Conservation (phyloP, 1,140 invertebrate genomes). For the Platorchestia sp. region DNA sequence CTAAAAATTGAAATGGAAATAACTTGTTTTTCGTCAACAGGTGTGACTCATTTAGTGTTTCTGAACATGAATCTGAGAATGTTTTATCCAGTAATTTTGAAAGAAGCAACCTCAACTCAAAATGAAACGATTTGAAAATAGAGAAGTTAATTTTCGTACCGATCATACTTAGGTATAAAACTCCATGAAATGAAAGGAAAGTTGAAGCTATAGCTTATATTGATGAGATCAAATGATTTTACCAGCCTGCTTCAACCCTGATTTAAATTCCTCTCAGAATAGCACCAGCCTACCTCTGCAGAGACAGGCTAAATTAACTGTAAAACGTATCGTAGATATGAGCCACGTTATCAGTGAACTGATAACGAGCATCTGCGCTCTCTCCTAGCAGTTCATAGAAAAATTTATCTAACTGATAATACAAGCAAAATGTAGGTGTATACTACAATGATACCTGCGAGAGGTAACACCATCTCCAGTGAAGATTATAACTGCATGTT, state of each 20-base stretch:
- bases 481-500: too few relatives aligned
- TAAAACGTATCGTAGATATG: neutral
- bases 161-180: neutral
- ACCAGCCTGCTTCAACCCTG: too few relatives aligned
- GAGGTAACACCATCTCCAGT: neutral
- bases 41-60: neutral
- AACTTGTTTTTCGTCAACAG: neutral
- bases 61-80: neutral
- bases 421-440: neutral
- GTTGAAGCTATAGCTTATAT: too few relatives aligned
- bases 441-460: neutral
- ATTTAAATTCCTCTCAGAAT: too few relatives aligned
- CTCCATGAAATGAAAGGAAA: neutral
- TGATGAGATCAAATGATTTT: too few relatives aligned
- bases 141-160: neutral
- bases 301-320: neutral
- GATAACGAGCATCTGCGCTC: neutral
- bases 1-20: neutral
- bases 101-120: neutral
- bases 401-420: neutral
- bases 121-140: neutral
- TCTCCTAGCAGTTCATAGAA: neutral
- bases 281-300: too few relatives aligned
- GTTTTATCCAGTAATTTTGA: neutral
- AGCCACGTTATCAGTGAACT: neutral